Evolutionary conservation across 2,888 invertebrate species (phyloP).

Genomic region (Pristionchus japonicus): DNA sequence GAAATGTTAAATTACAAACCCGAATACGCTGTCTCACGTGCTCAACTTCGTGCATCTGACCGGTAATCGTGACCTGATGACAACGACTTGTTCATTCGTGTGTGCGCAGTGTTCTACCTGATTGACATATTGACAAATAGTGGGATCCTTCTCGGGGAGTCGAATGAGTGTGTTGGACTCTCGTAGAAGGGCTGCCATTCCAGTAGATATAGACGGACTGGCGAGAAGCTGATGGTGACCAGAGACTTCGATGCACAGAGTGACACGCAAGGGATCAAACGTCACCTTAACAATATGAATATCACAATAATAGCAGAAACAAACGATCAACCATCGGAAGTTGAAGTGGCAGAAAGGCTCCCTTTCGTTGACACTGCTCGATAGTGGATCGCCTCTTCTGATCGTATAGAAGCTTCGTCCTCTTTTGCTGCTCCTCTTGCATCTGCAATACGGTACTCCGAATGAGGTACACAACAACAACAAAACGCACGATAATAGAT

Average conservation of each 20-base stretch:
- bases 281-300: background rate
- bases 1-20: background rate
- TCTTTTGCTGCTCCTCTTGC: slow-evolving; percentile 42
- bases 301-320: background rate
- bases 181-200: slow-evolving; percentile 40
- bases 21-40: slow-evolving; percentile 34
- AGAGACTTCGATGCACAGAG: slow-evolving; percentile 43
- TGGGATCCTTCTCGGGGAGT: slow-evolving; percentile 27
- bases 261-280: slow-evolving; percentile 21
- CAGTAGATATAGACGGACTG: background rate
- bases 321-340: background rate
- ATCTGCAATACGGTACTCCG: background rate
- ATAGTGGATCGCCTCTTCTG: slow-evolving; percentile 29
- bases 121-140: background rate
- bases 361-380: slow-evolving; percentile 20
- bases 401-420: slow-evolving; percentile 24
- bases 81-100: background rate
- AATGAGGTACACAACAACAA: background rate
- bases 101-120: background rate
- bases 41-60: slow-evolving; percentile 37
- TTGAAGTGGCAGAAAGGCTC: background rate
- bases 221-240: slow-evolving; percentile 23
- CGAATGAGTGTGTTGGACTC: slow-evolving; percentile 30
- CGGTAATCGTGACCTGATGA: slow-evolving; percentile 34
- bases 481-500: slow-evolving; percentile 18